A percentile compares a stretch with the other conserved stretches of the same genome.
phyloP scores from a whole-genome alignment of 2,113 vertebrate species.

The Ibidorhyncha struthersii region DNA sequence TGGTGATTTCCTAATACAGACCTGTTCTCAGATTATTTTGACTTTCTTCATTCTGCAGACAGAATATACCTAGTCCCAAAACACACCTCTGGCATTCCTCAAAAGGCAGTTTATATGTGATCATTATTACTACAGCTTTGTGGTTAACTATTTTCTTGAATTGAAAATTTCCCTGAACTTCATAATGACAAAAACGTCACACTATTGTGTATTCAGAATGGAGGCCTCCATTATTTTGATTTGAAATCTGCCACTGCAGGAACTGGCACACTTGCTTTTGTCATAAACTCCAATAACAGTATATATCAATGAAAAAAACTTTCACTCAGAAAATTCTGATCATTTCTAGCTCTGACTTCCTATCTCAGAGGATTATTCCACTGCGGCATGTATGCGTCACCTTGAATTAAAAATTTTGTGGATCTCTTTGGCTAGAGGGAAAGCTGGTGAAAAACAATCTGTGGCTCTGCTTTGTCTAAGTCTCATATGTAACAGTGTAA shows the following conservation, averaged over 20 bases:
- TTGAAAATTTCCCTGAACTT: not conserved
- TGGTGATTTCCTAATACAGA: not conserved
- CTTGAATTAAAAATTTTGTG: not conserved
- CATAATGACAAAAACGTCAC: not conserved
- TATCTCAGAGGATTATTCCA: not conserved
- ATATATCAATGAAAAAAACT: not conserved
- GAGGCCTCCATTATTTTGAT: not conserved
- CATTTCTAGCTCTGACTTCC: not conserved
- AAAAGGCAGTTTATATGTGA: not conserved
- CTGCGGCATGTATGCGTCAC: accelerated
- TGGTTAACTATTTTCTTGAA: not conserved
- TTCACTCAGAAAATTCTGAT: not conserved
- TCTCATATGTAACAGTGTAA: not conserved
- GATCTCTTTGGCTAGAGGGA: not conserved
- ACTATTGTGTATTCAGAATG: not conserved
- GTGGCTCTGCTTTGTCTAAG: not conserved
- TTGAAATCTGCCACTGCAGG: not conserved
- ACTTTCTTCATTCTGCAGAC: not conserved
- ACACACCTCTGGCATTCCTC: not conserved
- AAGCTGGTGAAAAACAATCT: not conserved
- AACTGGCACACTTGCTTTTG: not conserved
- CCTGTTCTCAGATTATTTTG: not conserved
- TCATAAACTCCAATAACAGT: not conserved
- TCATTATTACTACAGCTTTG: not conserved
- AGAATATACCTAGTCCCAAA: not conserved